phyloP scores from a whole-genome alignment of 2,888 invertebrate species.

The Tetragonisca angustula region DNA sequence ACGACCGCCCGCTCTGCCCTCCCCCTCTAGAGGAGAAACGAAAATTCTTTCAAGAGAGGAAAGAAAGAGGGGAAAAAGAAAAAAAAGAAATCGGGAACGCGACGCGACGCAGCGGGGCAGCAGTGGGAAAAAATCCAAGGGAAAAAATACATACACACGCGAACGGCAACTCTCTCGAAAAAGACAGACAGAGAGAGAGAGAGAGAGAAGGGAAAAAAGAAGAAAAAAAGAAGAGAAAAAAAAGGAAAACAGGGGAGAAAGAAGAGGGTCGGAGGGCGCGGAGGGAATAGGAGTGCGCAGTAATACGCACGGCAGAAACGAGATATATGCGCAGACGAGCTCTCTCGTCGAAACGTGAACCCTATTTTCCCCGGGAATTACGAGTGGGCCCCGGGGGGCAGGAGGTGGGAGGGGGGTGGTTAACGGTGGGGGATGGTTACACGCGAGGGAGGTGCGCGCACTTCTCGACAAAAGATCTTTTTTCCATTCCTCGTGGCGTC shows the following conservation, averaged over 20 bases:
- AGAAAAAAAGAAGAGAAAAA: neutral
- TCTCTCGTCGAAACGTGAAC: conserved; percentile 67
- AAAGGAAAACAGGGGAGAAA: neutral
- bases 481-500: conserved; percentile 59
- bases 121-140: neutral
- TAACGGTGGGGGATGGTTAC: conserved; percentile 31
- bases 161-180: too few species aligned
- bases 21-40: too few species aligned
- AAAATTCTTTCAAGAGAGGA: too few species aligned
- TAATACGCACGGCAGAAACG: conserved; percentile 48
- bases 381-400: conserved; percentile 56
- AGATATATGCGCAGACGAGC: conserved; percentile 54
- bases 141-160: neutral
- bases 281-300: conserved; percentile 21
- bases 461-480: conserved; percentile 72
- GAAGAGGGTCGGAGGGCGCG: neutral
- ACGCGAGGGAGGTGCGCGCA: conserved; percentile 50
- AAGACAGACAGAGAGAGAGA: too few species aligned
- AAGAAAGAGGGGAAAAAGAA: too few species aligned
- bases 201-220: neutral
- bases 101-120: neutral
- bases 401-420: neutral
- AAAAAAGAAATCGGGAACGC: neutral
- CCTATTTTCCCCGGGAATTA: conserved; percentile 67
- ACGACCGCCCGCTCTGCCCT: too few species aligned